These are phyloP conservation scores for Leptobrachium ailaonicum DNA, from an alignment of 2,113 vertebrate genomes.

Conservation along the genomic window DNA sequence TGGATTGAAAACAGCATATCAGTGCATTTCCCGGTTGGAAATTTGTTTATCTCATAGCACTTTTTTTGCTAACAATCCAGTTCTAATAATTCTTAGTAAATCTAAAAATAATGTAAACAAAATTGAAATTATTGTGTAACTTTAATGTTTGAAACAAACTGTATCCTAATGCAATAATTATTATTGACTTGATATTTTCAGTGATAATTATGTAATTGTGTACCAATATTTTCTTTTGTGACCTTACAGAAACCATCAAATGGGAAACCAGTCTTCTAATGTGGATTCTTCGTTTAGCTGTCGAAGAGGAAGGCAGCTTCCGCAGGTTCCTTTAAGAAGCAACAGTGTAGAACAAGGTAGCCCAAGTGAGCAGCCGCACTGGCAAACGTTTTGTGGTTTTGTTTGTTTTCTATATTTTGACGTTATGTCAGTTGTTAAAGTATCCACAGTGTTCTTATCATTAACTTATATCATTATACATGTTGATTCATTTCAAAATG, in stretches of 20 bases:
- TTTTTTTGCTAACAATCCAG: too few relatives aligned
- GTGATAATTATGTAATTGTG: too few relatives aligned
- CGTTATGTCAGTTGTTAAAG: constrained; percentile 36
- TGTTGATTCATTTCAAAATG: neutral
- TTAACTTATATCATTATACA: constrained; percentile 18
- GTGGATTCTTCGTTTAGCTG: constrained; percentile 76
- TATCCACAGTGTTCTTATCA: constrained; percentile 29
- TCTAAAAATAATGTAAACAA: too few relatives aligned
- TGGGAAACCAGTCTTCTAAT: constrained; percentile 79
- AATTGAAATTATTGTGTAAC: too few relatives aligned
- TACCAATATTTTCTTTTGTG: constrained; percentile 11
- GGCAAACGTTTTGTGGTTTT: constrained; percentile 49
- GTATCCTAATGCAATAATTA: too few relatives aligned
- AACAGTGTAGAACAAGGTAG: constrained; percentile 95
- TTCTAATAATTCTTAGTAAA: too few relatives aligned
- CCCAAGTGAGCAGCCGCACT: constrained; percentile 58
- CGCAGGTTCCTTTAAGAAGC: constrained; percentile 90
- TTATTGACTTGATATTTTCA: too few relatives aligned
- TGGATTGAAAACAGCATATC: too few relatives aligned
- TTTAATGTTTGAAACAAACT: too few relatives aligned
- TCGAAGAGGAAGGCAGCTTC: constrained; percentile 89
- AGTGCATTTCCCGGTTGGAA: too few relatives aligned
- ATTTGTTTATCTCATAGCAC: too few relatives aligned
- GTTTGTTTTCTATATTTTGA: constrained; percentile 27
- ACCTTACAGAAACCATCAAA: constrained; percentile 74